Conservation (phyloP, 2,888 invertebrate species). For the Habrosyne pyritoides region DNA sequence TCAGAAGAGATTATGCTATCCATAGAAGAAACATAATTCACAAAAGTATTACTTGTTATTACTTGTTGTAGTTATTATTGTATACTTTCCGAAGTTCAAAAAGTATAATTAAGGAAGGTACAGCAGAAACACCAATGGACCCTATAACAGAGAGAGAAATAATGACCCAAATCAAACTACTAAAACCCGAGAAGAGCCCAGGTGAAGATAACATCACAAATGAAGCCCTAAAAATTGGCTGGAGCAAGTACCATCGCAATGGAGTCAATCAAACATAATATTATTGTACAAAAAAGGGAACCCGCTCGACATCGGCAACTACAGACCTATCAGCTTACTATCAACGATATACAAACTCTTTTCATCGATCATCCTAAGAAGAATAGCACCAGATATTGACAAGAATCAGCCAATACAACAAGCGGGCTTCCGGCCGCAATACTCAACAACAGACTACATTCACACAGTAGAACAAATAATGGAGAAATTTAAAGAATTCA, state of each 20-base stretch:
- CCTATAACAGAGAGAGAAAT: no score
- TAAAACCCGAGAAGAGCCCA: neutral
- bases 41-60: no score
- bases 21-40: no score
- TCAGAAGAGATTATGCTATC: no score
- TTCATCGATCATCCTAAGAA: no score
- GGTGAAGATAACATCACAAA: no score
- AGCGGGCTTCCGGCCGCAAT: neutral
- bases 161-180: no score
- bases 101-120: neutral
- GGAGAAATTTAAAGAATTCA: neutral
- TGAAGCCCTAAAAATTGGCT: no score
- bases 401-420: neutral
- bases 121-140: no score
- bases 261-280: constrained; percentile 12
- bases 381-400: neutral
- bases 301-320: constrained; percentile 7
- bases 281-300: constrained; percentile 12
- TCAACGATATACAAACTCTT: neutral
- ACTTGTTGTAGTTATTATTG: no score
- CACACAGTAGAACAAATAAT: neutral
- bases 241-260: constrained; percentile 11
- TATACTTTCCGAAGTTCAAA: neutral
- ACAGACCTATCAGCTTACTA: constrained; percentile 11
- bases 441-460: neutral